These are phyloP conservation scores for Caloenas nicobarica DNA, from an alignment of 2,113 vertebrate genomes.

Conservation along the genomic window DNA sequence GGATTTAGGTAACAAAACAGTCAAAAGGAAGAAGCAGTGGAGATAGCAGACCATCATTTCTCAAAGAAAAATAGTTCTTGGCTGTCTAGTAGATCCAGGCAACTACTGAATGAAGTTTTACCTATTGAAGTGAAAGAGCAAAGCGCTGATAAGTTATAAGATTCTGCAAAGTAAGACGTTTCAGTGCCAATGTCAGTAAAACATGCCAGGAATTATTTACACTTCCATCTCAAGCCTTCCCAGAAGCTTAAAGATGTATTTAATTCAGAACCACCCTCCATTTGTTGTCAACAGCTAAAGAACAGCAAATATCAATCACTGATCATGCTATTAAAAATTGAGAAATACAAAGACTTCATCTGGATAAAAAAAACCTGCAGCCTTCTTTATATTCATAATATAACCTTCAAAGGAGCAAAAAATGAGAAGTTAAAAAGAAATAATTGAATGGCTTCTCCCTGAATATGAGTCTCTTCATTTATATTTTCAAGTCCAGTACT, in stretches of 20 bases:
- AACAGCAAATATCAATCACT: constrained; percentile 3
- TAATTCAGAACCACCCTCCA: not conserved
- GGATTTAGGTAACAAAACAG: not conserved
- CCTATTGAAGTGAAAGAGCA: not conserved
- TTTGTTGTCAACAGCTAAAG: not conserved
- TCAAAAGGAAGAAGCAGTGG: not conserved
- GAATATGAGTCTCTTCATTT: not conserved
- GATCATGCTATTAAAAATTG: not conserved
- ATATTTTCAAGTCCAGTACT: not conserved
- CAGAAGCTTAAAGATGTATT: not conserved
- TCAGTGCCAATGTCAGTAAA: not conserved
- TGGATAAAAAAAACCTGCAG: not conserved
- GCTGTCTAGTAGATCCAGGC: not conserved
- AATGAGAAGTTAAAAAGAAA: not conserved
- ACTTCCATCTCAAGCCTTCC: not conserved
- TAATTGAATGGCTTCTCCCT: not conserved
- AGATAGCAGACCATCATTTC: not conserved
- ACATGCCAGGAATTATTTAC: not conserved
- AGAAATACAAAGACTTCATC: not conserved
- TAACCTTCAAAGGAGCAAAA: not conserved
- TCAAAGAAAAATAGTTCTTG: not conserved
- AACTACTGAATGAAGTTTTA: not conserved
- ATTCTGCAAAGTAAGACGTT: not conserved
- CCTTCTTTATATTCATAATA: not conserved
- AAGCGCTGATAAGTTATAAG: not conserved